These are phyloP conservation scores for Oreochromis tanganicae DNA, from an alignment of 2,113 vertebrate genomes.

Conservation along the genomic window DNA sequence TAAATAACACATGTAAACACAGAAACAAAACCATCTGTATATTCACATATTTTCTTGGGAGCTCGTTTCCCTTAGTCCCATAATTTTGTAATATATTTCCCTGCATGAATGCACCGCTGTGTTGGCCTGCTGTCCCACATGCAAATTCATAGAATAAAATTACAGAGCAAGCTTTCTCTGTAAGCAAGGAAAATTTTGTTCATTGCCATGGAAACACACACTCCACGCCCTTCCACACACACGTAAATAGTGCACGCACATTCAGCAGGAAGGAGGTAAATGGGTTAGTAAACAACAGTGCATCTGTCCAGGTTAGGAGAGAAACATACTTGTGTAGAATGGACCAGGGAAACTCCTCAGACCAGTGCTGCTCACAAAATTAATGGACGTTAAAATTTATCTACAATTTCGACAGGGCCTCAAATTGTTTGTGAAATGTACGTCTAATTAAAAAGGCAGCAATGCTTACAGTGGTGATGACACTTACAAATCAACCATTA, in stretches of 20 bases:
- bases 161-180: neutral
- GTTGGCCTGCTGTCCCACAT: conserved; percentile 20
- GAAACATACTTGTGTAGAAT: neutral
- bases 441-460: neutral
- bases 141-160: conserved; percentile 2
- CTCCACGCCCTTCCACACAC: neutral
- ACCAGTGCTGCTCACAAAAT: neutral
- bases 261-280: neutral
- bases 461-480: neutral
- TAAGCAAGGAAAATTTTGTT: conserved; percentile 4
- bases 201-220: conserved; percentile 6
- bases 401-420: neutral
- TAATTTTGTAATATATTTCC: neutral
- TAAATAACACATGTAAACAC: neutral
- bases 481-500: neutral
- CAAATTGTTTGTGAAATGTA: neutral
- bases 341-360: neutral
- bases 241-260: neutral
- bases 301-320: neutral
- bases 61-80: neutral
- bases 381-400: fast-evolving
- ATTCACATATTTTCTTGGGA: neutral
- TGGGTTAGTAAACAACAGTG: conserved; percentile 17
- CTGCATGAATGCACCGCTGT: neutral
- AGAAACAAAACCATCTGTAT: neutral